Base-by-base conservation (phyloP, 2,888 invertebrate species). In the Automeris io region DNA sequence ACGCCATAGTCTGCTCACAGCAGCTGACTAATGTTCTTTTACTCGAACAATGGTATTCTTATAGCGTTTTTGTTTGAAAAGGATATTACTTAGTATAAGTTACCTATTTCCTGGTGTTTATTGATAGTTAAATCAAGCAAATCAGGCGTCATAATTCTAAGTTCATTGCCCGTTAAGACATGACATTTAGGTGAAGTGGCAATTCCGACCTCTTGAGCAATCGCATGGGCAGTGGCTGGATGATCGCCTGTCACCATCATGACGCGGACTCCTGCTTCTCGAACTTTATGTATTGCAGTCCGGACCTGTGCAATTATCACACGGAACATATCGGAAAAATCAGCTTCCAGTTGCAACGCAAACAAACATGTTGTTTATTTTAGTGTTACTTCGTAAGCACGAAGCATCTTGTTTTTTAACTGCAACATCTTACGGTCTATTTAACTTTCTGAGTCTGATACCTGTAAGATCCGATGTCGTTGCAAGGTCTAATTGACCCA, bases 191-290 rank as follows among this genome's bases (percentile, higher is more conserved):
- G 61, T 1, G 82, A 72, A 6, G 91, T 90, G 33, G 93, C 92
- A 46, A 93, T 93, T 18, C 93, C 93, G 2, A 93, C 92, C 35
- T 91, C 90, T 42, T 88, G 81, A 0, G 94, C 94, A 42, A 94
- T 91, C 2, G 94, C 93, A 57, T 91, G 89, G 13, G 94, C 94
- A 1, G 94, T 94, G 35, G 92, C 89, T 0, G 94, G 94, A 74
- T 94, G 94, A 72, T 94, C 94, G n/a, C 93, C 93, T 0, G 93
- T 94, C 3, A 94, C 91, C 93, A 94, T 93, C 57, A 93, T 90
- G 6, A 92, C 90, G 33, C 93, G 91, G 40, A 96, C 95, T 3
- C 94, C 94, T 1, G 94, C 94, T 9, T 88, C 89, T 18, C 92
- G 90, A 47, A 93, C 93, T 36, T 91, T 88, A 8, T 63, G 54